A percentile compares a stretch with the other conserved stretches of the same genome.
Conservation (phyloP, 30 jellyfish, hydroid and myxozoan genomes). For the Clytia hemisphaerica region DNA sequence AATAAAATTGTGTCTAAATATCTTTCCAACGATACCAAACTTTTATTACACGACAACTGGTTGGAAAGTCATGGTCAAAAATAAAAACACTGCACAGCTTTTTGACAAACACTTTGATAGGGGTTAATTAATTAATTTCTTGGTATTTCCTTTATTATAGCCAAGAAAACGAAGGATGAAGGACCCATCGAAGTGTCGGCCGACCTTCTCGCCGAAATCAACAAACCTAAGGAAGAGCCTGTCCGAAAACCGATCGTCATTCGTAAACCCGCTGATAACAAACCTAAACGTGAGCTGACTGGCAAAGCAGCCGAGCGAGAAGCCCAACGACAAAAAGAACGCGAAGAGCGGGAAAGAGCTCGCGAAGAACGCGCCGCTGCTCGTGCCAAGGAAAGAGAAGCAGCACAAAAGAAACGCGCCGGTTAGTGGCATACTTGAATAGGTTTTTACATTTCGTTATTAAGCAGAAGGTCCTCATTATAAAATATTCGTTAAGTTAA, state of each 20-base stretch:
- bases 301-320: constrained; percentile 45
- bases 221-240: constrained; percentile 37
- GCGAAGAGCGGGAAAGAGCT: constrained; percentile 26
- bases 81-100: too few relatives aligned
- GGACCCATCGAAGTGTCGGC: constrained; percentile 41
- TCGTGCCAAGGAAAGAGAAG: constrained; percentile 39
- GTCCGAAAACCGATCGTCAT: constrained; percentile 3
- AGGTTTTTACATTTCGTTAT: too few relatives aligned
- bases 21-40: too few relatives aligned
- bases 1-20: too few relatives aligned
- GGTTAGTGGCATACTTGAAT: too few relatives aligned
- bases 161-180: constrained; percentile 20
- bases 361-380: constrained; percentile 26
- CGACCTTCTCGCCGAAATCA: constrained; percentile 34
- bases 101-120: too few relatives aligned
- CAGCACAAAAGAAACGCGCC: constrained; percentile 20
- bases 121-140: too few relatives aligned
- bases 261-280: neutral
- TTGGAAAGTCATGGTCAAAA: too few relatives aligned
- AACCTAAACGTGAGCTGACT: constrained; percentile 14
- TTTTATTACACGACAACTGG: too few relatives aligned
- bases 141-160: too few relatives aligned
- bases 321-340: constrained; percentile 33
- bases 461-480: too few relatives aligned
- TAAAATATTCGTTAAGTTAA: too few relatives aligned